Evolutionary conservation across 2,888 invertebrate species (phyloP), one percentile per base, ranked within the genome.

Genomic region (Acrobasis repandana): DNA sequence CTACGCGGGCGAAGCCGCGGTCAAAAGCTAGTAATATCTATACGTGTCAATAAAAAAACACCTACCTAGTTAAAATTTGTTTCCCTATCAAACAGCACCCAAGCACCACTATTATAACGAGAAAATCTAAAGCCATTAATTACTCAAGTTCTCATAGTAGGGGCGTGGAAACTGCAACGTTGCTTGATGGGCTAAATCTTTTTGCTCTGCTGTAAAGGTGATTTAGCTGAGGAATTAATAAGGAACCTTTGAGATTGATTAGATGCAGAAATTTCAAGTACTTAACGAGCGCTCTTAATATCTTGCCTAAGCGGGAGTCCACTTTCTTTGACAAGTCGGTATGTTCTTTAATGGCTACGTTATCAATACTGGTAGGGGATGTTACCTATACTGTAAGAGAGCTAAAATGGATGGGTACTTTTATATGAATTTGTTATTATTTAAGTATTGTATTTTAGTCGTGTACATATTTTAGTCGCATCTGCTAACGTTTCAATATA

Each of bases 181-280:
- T 81, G 89, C 89, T 86, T 87, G 88, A 88, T 88, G 84, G 83
- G 77, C 74, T 76, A 72, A 83, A 82, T 82, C 84, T 85, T 87
- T 90, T 90, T 88, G 82, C 84, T 86, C 75, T 74, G 75, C 78
- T 81, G 77, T 75, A 75, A 78, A 86, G 85, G 86, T 86, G 88
- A 86, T 87, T 69, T 67, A 62, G 66, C 67, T 33, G 61, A 64
- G 68, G 65, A 63, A 69, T 77, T 77, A 77, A 76, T 85, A 87
- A 85, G 79, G 80, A 82, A 80, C 82, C 77, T 79, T 77, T 74
- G 76, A 85, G 81, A 87, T 85, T 88, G 86, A 87, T 87, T 85
- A 85, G 81, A 79, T 80, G 78, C 67, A 77, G 82, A 77, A 81
- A 79, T 82, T 78, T 73, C 68, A 69, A 67, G 73, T 79, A 74